phyloP scores from a whole-genome alignment of 2,888 invertebrate species.

The Andrena bicolor region DNA sequence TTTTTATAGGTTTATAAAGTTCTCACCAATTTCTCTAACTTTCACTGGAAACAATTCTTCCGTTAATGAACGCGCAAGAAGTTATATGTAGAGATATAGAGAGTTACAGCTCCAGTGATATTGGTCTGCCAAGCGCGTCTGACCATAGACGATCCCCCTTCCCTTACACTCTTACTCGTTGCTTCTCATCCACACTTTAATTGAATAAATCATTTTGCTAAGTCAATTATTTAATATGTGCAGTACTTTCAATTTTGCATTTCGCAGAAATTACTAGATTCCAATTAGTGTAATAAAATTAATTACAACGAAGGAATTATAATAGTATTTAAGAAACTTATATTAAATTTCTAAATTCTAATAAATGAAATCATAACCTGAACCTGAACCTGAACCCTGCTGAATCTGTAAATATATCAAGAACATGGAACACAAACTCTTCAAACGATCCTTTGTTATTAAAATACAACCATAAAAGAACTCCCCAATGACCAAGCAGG shows the following conservation, averaged over 20 bases:
- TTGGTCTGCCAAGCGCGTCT: not conserved
- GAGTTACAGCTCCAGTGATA: not conserved
- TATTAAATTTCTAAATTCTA: too few relatives aligned
- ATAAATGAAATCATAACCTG: too few relatives aligned
- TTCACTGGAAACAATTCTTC: not conserved
- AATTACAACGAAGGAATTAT: too few relatives aligned
- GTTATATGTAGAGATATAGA: not conserved
- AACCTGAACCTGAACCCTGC: too few relatives aligned
- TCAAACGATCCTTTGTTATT: too few relatives aligned
- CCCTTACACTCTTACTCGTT: not conserved
- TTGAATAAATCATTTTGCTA: not conserved
- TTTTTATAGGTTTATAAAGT: not conserved
- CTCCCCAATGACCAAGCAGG: not conserved
- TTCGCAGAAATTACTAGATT: not conserved
- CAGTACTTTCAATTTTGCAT: not conserved
- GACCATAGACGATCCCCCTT: slow-evolving; percentile 3
- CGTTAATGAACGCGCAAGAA: not conserved
- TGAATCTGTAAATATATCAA: too few relatives aligned
- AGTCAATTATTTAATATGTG: not conserved
- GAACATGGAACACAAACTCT: too few relatives aligned
- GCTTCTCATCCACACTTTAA: not conserved
- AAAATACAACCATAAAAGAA: not conserved
- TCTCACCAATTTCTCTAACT: not conserved
- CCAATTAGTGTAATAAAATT: too few relatives aligned
- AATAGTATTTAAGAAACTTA: too few relatives aligned